These are phyloP conservation scores for Tetrao urogallus DNA, from an alignment of 2,113 vertebrate genomes.

Conservation along the genomic window DNA sequence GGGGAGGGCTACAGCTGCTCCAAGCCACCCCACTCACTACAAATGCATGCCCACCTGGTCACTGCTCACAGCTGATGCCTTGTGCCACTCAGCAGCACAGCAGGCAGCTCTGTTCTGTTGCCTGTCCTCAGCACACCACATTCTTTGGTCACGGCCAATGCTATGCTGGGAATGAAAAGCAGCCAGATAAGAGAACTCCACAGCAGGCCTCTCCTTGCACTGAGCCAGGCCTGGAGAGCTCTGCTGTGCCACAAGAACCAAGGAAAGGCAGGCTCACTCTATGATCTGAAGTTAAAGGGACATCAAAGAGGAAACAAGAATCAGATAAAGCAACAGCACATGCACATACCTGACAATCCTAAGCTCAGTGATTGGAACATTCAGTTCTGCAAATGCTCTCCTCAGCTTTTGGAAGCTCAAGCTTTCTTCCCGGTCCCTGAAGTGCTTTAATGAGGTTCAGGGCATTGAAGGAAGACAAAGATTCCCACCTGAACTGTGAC, in stretches of 20 bases:
- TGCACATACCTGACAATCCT: neutral
- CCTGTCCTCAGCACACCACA: neutral
- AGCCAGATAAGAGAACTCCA: neutral
- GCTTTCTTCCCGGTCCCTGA: neutral
- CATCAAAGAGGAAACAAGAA: neutral
- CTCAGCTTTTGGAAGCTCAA: neutral
- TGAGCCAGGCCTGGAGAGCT: fast-evolving
- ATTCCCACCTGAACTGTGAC: neutral
- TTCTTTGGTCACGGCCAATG: neutral
- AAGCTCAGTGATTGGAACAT: fast-evolving
- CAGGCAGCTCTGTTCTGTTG: neutral
- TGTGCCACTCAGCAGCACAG: neutral
- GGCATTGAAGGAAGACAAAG: neutral
- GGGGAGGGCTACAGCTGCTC: neutral
- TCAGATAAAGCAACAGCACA: fast-evolving
- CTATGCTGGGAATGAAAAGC: neutral
- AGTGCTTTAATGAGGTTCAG: neutral
- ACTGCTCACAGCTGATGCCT: neutral
- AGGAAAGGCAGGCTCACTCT: fast-evolving
- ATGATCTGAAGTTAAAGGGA: neutral
- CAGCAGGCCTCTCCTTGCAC: neutral
- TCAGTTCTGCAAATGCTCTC: neutral
- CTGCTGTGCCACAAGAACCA: fast-evolving
- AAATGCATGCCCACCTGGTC: neutral
- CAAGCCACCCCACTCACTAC: neutral